A percentile compares a stretch with the other conserved stretches of the same genome.
Evolutionary conservation across 2,113 vertebrate genomes (phyloP).

Genomic region (Grammomys surdaster): DNA sequence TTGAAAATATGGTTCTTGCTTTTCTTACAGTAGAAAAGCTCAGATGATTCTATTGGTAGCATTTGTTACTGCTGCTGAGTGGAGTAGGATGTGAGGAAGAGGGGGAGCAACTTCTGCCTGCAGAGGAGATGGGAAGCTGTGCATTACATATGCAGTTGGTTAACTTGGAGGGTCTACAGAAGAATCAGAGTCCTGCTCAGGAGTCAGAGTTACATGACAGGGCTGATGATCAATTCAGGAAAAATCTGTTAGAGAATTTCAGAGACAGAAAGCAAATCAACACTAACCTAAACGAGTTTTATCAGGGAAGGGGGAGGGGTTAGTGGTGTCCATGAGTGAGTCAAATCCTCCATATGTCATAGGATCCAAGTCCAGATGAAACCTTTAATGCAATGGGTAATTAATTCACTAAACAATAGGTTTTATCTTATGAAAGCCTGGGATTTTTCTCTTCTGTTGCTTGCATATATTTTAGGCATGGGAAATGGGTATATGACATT

Average conservation of each 20-base stretch:
- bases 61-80: constrained; percentile 61
- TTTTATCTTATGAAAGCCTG: neutral
- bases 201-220: neutral
- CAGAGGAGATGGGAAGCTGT: neutral
- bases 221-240: neutral
- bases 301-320: too few relatives aligned
- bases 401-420: neutral
- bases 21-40: constrained; percentile 67
- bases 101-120: neutral
- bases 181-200: neutral
- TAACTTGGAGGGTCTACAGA: neutral
- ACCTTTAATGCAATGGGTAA: neutral
- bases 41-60: constrained; percentile 66
- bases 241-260: neutral
- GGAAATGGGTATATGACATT: too few relatives aligned
- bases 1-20: constrained; percentile 62
- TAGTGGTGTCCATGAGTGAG: neutral
- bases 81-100: neutral
- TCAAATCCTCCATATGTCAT: neutral
- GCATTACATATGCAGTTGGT: neutral
- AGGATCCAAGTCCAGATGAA: neutral
- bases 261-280: neutral
- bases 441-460: neutral
- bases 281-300: neutral
- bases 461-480: neutral